These are phyloP conservation scores for Andricus grossulariae DNA, from an alignment of 1,140 invertebrate species.

Conservation along the genomic window DNA sequence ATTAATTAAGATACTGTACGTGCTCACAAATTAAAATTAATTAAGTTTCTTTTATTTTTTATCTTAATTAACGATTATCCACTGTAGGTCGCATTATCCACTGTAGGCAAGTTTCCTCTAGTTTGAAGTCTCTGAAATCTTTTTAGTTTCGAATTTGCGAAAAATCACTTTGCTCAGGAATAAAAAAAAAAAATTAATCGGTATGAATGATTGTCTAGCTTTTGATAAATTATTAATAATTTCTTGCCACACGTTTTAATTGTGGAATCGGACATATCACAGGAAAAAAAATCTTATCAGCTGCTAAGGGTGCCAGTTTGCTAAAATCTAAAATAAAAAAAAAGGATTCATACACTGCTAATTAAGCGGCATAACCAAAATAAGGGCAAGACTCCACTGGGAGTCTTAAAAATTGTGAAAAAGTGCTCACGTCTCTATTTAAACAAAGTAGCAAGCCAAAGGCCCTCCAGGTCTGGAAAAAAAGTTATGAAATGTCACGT, in stretches of 20 bases:
- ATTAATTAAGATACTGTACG: too few relatives aligned
- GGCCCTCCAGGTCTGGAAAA: slow-evolving; percentile 57
- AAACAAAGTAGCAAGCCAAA: slow-evolving; percentile 55
- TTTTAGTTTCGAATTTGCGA: too few relatives aligned
- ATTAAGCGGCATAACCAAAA: slow-evolving; percentile 46
- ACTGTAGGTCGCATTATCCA: too few relatives aligned
- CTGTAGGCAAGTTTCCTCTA: too few relatives aligned
- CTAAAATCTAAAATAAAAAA: slow-evolving; percentile 40
- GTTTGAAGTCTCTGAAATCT: too few relatives aligned
- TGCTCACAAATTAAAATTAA: not conserved
- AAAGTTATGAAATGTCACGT: slow-evolving; percentile 37
- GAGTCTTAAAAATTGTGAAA: slow-evolving; percentile 45
- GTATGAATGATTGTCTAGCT: not conserved
- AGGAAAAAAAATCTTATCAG: not conserved
- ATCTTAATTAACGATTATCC: too few relatives aligned
- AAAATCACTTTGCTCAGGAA: too few relatives aligned
- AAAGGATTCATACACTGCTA: slow-evolving; percentile 50
- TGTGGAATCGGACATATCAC: slow-evolving; percentile 1
- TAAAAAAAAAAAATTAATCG: not conserved
- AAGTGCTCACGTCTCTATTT: slow-evolving; percentile 57
- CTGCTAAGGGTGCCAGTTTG: slow-evolving; percentile 11
- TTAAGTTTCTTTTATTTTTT: too few relatives aligned
- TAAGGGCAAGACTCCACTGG: slow-evolving; percentile 34
- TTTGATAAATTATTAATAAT: not conserved
- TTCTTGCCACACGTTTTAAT: slow-evolving; percentile 11